A percentile compares a stretch with the other conserved stretches of the same genome.
Evolutionary conservation across 2,888 invertebrate genomes (phyloP).

Genomic region (Harpalus rubripes): DNA sequence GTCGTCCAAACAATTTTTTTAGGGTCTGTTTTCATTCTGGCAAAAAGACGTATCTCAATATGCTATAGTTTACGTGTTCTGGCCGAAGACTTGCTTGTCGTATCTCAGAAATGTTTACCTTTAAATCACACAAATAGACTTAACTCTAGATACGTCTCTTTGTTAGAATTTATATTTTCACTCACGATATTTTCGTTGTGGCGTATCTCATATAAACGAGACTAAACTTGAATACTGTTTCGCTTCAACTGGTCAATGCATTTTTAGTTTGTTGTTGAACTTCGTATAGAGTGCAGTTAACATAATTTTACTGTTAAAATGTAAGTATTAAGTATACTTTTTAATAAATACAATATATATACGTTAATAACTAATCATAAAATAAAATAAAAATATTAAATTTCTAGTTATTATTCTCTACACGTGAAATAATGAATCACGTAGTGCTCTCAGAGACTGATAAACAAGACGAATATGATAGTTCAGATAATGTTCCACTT

Average conservation of each 20-base stretch:
- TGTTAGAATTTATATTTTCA: too few relatives aligned
- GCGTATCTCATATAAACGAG: conserved; percentile 11
- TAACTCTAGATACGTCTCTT: too few relatives aligned
- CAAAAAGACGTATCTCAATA: conserved; percentile 6
- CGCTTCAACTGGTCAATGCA: conserved; percentile 12
- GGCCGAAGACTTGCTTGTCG: too few relatives aligned
- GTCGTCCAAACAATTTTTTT: conserved; percentile 2
- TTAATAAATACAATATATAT: conserved; percentile 3
- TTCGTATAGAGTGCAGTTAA: conserved; percentile 10
- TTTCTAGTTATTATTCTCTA: conserved; percentile 6
- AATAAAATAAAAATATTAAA: conserved; percentile 12
- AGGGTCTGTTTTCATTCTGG: conserved; percentile 15
- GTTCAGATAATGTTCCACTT: conserved; percentile 15
- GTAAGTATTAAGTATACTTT: conserved; percentile 9
- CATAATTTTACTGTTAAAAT: conserved; percentile 12
- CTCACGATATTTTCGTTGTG: background rate
- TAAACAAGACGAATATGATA: conserved; percentile 4
- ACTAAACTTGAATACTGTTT: conserved; percentile 15
- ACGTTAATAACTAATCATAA: conserved; percentile 11
- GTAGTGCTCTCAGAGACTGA: conserved; percentile 7
- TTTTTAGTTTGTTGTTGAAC: conserved; percentile 9
- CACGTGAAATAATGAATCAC: conserved; percentile 15
- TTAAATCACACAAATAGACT: too few relatives aligned
- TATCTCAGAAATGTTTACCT: too few relatives aligned
- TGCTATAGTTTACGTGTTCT: too few relatives aligned